These are phyloP conservation scores for Cryptocephalus moraei DNA, from an alignment of 2,888 invertebrate species.

Conservation along the genomic window DNA sequence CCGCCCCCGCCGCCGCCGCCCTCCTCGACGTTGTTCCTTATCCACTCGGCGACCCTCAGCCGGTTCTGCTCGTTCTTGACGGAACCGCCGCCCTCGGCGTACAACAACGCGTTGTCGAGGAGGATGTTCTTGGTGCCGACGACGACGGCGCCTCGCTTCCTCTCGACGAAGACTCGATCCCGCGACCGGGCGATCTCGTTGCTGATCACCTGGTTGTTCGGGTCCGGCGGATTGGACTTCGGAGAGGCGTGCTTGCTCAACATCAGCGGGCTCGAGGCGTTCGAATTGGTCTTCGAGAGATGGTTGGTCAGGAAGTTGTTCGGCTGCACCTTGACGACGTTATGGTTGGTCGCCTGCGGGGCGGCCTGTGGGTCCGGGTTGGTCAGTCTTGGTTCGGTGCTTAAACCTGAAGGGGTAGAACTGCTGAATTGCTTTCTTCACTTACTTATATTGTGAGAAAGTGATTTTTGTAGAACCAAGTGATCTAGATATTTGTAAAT, in stretches of 20 bases:
- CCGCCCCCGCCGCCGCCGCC: constrained; percentile 42
- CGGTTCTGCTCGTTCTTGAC: constrained; percentile 25
- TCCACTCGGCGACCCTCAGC: constrained; percentile 62
- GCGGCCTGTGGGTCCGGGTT: too few species aligned
- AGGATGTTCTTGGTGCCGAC: constrained; percentile 67
- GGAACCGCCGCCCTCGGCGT: constrained; percentile 7
- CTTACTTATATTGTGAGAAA: too few species aligned
- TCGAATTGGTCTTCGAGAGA: constrained; percentile 12
- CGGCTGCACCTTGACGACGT: constrained; percentile 33
- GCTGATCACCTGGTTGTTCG: constrained; percentile 7
- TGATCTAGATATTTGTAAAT: too few species aligned
- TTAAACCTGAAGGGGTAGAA: too few species aligned
- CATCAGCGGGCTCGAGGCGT: constrained; percentile 14
- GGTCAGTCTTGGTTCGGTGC: too few species aligned
- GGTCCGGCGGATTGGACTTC: constrained; percentile 4
- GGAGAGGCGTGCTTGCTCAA: constrained; percentile 6
- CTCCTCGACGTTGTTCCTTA: constrained; percentile 51
- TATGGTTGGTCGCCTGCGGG: constrained; percentile 11
- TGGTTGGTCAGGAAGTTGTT: constrained; percentile 31
- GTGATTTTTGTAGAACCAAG: too few species aligned
- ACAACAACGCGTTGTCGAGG: constrained; percentile 55
- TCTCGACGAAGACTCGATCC: constrained; percentile 1
- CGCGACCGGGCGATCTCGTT: constrained; percentile 6
- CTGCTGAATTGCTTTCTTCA: too few species aligned
- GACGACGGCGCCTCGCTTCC: neutral